Base-by-base conservation (phyloP, 2,888 invertebrate genomes). In the Stomorhina lunata region DNA sequence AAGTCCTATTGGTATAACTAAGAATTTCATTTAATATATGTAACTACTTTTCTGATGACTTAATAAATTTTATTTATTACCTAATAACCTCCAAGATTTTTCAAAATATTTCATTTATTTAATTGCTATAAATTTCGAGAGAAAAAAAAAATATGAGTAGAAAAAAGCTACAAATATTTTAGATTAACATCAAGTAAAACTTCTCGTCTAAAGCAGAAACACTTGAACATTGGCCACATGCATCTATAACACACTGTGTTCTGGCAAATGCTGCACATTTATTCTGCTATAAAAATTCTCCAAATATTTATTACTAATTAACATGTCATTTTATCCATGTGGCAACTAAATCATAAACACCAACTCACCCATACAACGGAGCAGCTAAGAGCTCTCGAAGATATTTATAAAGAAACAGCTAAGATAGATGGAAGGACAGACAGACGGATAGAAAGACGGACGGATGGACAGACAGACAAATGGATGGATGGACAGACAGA, bases 221-320 rank as follows among this genome's bases (percentile, higher is more conserved):
- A 59, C 50, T 37, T 40, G 68, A 17, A 59, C 37, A 69, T 50
- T 68, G 37, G 59, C 37, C 37, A 37, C 27, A 75, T 66, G 45
- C 57, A 57, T 48, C 65, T 43, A 63, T 63, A 40, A 43, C 6
- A 5, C 6, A n/a, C 17, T 6, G 43, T 9, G 17, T 50, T 12
- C 9, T 34, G 17, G 20, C 12, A 43, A 43, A 17, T 2, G 20
- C 10, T 22, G 9, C 5, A 12, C 12, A 50, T 65, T 22, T 65
- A 20, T 68, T 25, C 25, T 43, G 50, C 43, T 69, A 69, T 66
- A 57, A 78, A 72, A 81, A 79, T 82, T 81, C 63, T 71, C 53
- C 53, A 82, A 82, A 82, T 79, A 82, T 82, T 82, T 82, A 82
- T 82, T 82, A 82, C 82, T 82, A 82, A 82, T 82, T 82, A 82